Conservation (phyloP, 2,113 vertebrate species). For the Regulus satrapa region DNA sequence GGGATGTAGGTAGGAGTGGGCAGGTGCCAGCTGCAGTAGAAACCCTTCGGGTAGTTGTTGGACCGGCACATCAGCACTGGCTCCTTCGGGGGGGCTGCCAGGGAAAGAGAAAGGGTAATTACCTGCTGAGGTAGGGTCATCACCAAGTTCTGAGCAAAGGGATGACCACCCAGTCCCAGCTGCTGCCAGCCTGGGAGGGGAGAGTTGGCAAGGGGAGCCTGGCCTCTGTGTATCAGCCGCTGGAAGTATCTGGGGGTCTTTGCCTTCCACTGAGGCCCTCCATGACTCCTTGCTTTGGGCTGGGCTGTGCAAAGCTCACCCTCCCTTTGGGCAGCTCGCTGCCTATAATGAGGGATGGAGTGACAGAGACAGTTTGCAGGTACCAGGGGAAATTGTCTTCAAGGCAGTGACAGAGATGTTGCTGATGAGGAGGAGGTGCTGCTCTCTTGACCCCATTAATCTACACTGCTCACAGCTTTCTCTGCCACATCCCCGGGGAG, state of each 20-base stretch:
- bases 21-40: conserved; percentile 98
- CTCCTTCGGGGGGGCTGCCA: conserved; percentile 80
- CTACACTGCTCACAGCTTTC: neutral
- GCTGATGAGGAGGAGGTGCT: neutral
- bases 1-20: conserved; percentile 86
- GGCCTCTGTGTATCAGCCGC: neutral
- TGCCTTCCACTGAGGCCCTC: neutral
- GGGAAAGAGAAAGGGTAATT: neutral
- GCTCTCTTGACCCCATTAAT: conserved; percentile 7
- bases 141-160: neutral
- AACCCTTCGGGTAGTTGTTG: conserved; percentile 94
- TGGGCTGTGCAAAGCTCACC: neutral
- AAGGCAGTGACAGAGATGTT: neutral
- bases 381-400: neutral
- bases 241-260: neutral
- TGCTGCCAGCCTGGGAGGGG: neutral
- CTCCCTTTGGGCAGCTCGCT: neutral
- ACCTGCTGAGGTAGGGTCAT: neutral
- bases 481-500: neutral
- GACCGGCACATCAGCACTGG: conserved; percentile 89
- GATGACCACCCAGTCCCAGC: neutral
- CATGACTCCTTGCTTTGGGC: neutral
- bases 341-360: neutral
- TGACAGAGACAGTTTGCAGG: neutral
- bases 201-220: neutral